A percentile compares a stretch with the other conserved stretches of the same genome.
Conservation (phyloP, 2,888 invertebrate genomes). For the Oscheius sp. region DNA sequence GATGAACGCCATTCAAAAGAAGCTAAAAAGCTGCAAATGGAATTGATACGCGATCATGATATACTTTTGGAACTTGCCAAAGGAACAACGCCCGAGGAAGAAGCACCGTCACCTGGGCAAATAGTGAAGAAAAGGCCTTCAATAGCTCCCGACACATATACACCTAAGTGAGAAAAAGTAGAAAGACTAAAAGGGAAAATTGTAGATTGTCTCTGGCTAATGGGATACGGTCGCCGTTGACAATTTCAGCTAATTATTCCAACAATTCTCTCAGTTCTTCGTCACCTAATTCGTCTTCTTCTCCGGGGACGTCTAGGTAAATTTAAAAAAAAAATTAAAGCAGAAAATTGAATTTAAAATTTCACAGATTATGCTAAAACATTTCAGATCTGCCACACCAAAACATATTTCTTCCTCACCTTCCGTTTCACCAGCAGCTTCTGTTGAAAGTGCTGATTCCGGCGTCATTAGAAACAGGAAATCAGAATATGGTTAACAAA, state of each 20-base stretch:
- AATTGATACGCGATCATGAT: slow-evolving; percentile 22
- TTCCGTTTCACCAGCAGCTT: slow-evolving; percentile 26
- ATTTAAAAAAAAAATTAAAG: not conserved
- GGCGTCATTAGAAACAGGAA: slow-evolving; percentile 7
- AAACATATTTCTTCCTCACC: slow-evolving; percentile 18
- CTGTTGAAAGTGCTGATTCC: slow-evolving; percentile 26
- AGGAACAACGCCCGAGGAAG: not conserved
- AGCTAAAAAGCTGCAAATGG: slow-evolving; percentile 25
- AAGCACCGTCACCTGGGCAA: slow-evolving; percentile 2
- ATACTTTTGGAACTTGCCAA: slow-evolving; percentile 3
- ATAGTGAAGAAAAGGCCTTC: slow-evolving; percentile 26
- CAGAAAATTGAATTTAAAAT: not conserved
- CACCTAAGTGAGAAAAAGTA: slow-evolving; percentile 16
- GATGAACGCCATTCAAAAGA: slow-evolving; percentile 12
- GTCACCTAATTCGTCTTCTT: slow-evolving; percentile 17
- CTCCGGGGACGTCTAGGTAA: slow-evolving; percentile 23
- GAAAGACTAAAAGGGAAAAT: too few relatives aligned
- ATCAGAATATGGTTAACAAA: slow-evolving; percentile 7
- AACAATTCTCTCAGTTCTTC: slow-evolving; percentile 1
- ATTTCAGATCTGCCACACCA: slow-evolving; percentile 25
- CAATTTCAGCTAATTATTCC: slow-evolving; percentile 7
- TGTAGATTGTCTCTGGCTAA: not conserved
- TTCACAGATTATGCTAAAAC: not conserved
- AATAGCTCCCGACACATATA: slow-evolving; percentile 24
- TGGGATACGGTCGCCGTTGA: slow-evolving; percentile 4